Conservation (phyloP, 1,140 invertebrate genomes). For the Archegozetes longisetosus region DNA sequence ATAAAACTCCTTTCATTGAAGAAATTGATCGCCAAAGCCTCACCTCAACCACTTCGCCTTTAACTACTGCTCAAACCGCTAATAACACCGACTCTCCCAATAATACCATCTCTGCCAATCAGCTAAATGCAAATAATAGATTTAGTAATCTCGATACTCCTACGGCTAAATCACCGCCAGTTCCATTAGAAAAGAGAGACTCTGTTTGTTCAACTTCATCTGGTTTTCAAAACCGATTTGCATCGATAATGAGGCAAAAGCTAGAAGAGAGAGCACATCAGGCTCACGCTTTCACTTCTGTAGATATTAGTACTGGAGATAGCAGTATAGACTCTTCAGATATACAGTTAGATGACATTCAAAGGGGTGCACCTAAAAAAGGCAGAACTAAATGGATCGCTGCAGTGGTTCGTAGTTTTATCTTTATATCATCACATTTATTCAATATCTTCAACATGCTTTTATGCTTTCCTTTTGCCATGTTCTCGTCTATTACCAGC, state of each 20-base stretch:
- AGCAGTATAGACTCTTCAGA: background rate
- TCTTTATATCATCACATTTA: no score
- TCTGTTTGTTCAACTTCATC: background rate
- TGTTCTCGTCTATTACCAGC: no score
- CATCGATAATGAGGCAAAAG: constrained; percentile 12
- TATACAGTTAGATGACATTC: background rate
- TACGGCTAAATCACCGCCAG: background rate
- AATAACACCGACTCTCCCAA: background rate
- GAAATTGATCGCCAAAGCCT: constrained; percentile 6
- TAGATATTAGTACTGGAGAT: background rate
- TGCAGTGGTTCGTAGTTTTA: constrained; percentile 11
- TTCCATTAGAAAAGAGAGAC: background rate
- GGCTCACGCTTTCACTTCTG: background rate
- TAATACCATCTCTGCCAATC: background rate
- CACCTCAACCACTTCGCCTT: constrained; percentile 1
- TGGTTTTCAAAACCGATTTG: constrained; percentile 13
- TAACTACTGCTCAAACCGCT: background rate
- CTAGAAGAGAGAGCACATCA: constrained; percentile 3
- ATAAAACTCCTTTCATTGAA: background rate
- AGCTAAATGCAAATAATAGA: background rate
- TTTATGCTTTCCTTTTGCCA: no score
- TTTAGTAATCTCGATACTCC: no score
- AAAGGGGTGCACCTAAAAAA: background rate
- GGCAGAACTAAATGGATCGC: constrained; percentile 16
- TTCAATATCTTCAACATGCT: no score